phyloP scores from a whole-genome alignment of 1,140 invertebrate species.

The Meloidogyne hapla region DNA sequence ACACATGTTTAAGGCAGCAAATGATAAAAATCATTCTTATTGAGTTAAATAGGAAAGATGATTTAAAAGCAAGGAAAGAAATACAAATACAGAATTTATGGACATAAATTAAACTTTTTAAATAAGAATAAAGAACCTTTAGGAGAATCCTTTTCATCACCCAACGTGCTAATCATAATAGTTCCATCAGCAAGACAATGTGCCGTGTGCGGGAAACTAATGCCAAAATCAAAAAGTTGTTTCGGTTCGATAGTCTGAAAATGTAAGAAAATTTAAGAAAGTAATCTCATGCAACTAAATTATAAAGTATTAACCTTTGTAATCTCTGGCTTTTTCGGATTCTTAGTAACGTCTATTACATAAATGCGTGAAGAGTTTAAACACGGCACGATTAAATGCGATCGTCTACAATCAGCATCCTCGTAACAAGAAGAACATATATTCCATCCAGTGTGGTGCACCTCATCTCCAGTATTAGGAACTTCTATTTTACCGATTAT shows the following conservation, averaged over 20 bases:
- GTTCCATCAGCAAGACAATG: constrained; percentile 87
- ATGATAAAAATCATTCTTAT: no score
- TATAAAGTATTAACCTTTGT: constrained; percentile 56
- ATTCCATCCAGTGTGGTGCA: constrained; percentile 51
- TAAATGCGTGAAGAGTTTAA: constrained; percentile 43
- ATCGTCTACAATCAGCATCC: neutral
- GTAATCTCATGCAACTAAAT: neutral
- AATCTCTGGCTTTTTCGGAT: constrained; percentile 37
- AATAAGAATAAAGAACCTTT: no score
- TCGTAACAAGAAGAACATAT: constrained; percentile 42
- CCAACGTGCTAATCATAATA: constrained; percentile 90
- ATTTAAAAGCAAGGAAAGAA: no score
- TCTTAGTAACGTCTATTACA: constrained; percentile 27
- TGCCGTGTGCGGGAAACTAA: constrained; percentile 82
- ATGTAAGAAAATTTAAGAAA: no score
- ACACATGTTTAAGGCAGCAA: no score
- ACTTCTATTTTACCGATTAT: constrained; percentile 33
- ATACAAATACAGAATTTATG: no score
- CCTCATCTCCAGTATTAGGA: constrained; percentile 45
- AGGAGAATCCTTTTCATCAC: constrained; percentile 72
- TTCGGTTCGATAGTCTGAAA: constrained; percentile 67
- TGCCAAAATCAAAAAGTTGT: constrained; percentile 75
- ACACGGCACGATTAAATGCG: constrained; percentile 44
- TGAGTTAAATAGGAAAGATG: no score
- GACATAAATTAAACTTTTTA: no score